These are phyloP conservation scores for Heterodera filipjevi DNA, from an alignment of 2,888 invertebrate species.

Conservation along the genomic window DNA sequence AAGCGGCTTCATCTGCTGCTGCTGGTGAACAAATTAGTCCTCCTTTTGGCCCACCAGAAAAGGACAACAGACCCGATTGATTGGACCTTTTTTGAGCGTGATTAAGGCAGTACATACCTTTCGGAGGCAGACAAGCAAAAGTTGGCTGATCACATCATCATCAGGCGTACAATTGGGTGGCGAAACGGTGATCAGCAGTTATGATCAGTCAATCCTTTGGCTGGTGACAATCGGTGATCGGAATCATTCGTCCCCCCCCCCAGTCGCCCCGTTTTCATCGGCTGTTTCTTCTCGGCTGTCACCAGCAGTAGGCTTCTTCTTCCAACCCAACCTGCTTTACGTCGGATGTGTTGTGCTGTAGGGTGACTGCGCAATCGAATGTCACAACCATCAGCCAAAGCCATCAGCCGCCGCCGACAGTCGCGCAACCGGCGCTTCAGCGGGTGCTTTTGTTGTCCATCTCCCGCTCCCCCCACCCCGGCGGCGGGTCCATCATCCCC, in stretches of 20 bases:
- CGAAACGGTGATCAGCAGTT: neutral
- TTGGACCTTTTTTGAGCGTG: neutral
- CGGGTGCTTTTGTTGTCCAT: neutral
- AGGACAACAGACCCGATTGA: neutral
- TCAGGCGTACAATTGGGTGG: neutral
- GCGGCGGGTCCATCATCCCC: neutral
- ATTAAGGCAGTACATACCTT: neutral
- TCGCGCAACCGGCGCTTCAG: neutral
- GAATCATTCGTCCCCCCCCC: neutral
- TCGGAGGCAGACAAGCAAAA: too few relatives aligned
- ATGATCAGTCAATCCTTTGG: neutral
- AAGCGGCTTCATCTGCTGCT: neutral
- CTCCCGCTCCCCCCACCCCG: neutral
- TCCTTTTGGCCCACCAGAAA: neutral
- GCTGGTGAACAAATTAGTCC: neutral
- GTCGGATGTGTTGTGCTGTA: neutral
- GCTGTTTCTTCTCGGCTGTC: slow-evolving; percentile 8
- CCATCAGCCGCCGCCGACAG: neutral
- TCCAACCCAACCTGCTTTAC: neutral
- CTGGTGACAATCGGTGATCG: neutral
- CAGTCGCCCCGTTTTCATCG: neutral
- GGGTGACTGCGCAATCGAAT: neutral
- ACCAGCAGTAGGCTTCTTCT: neutral
- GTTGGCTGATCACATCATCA: too few relatives aligned
- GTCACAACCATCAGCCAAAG: neutral